Percentiles rank a stretch among this genome's conserved stretches.
Conservation (phyloP, 1,140 invertebrate species). For the Listronotus bonariensis region DNA sequence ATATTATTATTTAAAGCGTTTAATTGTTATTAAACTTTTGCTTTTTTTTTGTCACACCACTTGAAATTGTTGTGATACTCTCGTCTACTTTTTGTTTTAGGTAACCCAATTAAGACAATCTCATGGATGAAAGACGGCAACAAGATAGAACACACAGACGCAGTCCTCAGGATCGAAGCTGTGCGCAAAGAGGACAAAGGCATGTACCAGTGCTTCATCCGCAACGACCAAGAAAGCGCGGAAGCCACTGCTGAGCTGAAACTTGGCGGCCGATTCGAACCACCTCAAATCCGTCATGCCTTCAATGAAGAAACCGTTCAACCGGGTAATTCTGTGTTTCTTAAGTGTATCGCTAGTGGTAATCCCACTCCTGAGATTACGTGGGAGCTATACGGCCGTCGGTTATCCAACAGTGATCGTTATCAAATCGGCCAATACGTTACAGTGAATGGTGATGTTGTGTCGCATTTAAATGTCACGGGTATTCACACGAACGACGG, state of each 20-base stretch:
- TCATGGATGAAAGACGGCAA: slow-evolving; percentile 93
- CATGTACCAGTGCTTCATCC: slow-evolving; percentile 96
- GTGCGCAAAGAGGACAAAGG: slow-evolving; percentile 94
- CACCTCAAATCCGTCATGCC: slow-evolving; percentile 83
- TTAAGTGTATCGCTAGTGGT: slow-evolving; percentile 78
- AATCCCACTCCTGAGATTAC: slow-evolving; percentile 94
- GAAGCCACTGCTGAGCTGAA: slow-evolving; percentile 91
- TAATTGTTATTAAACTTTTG: not conserved
- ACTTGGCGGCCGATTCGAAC: slow-evolving; percentile 90
- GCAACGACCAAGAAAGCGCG: slow-evolving; percentile 91
- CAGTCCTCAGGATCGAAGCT: slow-evolving; percentile 80
- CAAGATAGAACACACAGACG: slow-evolving; percentile 76
- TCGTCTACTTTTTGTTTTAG: slow-evolving; percentile 30
- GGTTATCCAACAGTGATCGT: slow-evolving; percentile 78
- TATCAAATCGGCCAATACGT: slow-evolving; percentile 86
- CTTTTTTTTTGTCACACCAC: not conserved
- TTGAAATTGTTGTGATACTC: not conserved
- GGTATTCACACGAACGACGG: slow-evolving; percentile 91
- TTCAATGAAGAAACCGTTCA: slow-evolving; percentile 87
- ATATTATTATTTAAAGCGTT: not conserved
- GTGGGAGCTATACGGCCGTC: slow-evolving; percentile 91
- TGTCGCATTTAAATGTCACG: slow-evolving; percentile 92
- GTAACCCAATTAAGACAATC: slow-evolving; percentile 65
- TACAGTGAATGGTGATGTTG: slow-evolving; percentile 87
- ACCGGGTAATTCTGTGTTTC: slow-evolving; percentile 68